Conservation (phyloP, 2,888 invertebrate genomes). For the Idaea straminata region DNA sequence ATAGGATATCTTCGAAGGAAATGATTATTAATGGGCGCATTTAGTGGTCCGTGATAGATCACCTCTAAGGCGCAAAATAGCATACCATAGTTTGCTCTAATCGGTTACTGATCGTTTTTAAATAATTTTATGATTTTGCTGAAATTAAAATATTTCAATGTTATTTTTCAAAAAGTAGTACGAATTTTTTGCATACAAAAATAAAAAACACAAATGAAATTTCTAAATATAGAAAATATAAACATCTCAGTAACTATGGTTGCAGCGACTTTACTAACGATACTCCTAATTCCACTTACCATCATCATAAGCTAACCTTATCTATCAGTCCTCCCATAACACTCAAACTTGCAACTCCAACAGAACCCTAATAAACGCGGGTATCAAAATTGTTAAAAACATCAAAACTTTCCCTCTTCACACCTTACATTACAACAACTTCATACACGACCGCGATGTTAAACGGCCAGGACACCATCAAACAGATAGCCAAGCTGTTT, state of each 20-base stretch:
- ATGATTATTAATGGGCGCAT: too few relatives aligned
- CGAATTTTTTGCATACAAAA: too few relatives aligned
- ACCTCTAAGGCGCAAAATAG: too few relatives aligned
- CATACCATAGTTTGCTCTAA: too few relatives aligned
- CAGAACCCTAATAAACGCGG: background rate
- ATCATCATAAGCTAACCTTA: background rate
- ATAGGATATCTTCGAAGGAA: too few relatives aligned
- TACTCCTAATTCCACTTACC: background rate
- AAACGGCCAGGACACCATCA: background rate
- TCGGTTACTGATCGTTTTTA: too few relatives aligned
- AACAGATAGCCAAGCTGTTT: background rate
- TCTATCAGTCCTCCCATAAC: background rate
- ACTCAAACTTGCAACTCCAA: background rate
- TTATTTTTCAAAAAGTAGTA: too few relatives aligned
- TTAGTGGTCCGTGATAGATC: too few relatives aligned
- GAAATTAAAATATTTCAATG: too few relatives aligned
- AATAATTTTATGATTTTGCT: too few relatives aligned
- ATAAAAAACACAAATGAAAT: background rate
- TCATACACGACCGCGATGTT: background rate
- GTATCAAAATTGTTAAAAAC: conserved; percentile 1
- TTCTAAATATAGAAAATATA: background rate
- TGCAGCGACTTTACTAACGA: background rate
- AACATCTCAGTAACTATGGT: background rate
- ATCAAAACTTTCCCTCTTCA: background rate
- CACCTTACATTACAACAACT: background rate